Evolutionary conservation across 2,113 vertebrate species (phyloP).

Genomic region (Mungos mungo): DNA sequence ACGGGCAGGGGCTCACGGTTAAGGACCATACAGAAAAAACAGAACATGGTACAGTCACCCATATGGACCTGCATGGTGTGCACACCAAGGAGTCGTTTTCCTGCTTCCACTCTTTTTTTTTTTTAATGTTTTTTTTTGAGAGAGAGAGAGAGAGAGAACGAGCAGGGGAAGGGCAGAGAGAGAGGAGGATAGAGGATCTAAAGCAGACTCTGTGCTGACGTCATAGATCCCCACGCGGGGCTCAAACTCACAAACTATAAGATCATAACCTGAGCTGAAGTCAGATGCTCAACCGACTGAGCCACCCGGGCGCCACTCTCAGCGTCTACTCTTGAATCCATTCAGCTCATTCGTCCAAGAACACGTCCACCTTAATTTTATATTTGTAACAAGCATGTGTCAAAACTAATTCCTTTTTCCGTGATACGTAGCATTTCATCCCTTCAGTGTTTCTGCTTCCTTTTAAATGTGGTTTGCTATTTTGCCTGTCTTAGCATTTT

Average conservation of each 20-base stretch:
- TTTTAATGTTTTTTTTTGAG: too few relatives aligned
- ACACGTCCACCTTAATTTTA: conserved; percentile 27
- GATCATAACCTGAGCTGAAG: too few relatives aligned
- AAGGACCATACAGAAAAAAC: neutral
- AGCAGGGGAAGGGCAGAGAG: too few relatives aligned
- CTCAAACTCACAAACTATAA: too few relatives aligned
- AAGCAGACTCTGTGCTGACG: too few relatives aligned
- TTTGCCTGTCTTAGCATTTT: conserved; percentile 37
- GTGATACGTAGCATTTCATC: neutral
- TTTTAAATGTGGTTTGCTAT: conserved; percentile 34
- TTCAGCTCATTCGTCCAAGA: neutral
- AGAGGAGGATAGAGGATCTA: too few relatives aligned
- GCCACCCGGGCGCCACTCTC: neutral
- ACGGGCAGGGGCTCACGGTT: neutral
- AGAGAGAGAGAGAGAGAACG: too few relatives aligned
- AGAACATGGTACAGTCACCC: too few relatives aligned
- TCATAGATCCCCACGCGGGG: too few relatives aligned
- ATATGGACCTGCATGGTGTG: fast-evolving
- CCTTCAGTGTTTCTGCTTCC: neutral
- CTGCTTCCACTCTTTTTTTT: neutral
- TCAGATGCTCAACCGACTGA: too few relatives aligned
- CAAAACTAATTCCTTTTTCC: conserved; percentile 6
- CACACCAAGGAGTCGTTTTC: neutral
- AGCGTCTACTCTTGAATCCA: neutral
- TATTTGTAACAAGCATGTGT: neutral